A percentile compares a stretch with the other conserved stretches of the same genome.
phyloP scores from a whole-genome alignment of 2,888 invertebrate genomes.

The Heteropelma amictum region DNA sequence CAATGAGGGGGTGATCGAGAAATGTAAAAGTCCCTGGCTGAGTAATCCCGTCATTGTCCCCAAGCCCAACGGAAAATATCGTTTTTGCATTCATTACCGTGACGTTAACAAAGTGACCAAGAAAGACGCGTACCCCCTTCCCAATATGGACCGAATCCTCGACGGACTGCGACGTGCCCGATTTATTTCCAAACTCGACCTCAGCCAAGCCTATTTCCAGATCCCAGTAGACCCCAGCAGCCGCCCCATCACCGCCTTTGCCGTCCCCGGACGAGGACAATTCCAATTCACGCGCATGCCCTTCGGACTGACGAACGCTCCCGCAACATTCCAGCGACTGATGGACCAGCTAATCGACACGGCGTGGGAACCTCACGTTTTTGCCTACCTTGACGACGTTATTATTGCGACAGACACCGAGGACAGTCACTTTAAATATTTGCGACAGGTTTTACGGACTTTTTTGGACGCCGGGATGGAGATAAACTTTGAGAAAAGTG shows the following conservation, averaged over 20 bases:
- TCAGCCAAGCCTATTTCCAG: too few relatives aligned
- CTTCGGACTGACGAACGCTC: not conserved
- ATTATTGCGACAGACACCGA: too few relatives aligned
- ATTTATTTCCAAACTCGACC: not conserved
- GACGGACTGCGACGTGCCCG: not conserved
- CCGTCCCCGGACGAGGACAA: too few relatives aligned
- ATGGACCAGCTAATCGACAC: not conserved
- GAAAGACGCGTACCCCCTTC: not conserved
- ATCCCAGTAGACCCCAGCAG: not conserved
- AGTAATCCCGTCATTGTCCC: too few relatives aligned
- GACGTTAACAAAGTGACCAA: not conserved
- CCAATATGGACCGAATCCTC: not conserved
- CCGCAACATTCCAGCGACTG: not conserved
- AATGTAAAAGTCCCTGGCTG: too few relatives aligned
- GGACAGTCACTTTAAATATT: too few relatives aligned
- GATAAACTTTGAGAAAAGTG: too few relatives aligned
- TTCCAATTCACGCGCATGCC: not conserved
- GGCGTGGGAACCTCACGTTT: not conserved
- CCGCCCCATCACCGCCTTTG: not conserved
- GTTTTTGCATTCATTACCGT: not conserved
- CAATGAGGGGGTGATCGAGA: too few relatives aligned
- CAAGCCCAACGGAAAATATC: not conserved
- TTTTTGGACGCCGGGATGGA: too few relatives aligned
- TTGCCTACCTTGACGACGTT: not conserved
- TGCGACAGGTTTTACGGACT: too few relatives aligned